Conservation (phyloP, 2,888 invertebrate genomes). For the Torymus auratus region DNA sequence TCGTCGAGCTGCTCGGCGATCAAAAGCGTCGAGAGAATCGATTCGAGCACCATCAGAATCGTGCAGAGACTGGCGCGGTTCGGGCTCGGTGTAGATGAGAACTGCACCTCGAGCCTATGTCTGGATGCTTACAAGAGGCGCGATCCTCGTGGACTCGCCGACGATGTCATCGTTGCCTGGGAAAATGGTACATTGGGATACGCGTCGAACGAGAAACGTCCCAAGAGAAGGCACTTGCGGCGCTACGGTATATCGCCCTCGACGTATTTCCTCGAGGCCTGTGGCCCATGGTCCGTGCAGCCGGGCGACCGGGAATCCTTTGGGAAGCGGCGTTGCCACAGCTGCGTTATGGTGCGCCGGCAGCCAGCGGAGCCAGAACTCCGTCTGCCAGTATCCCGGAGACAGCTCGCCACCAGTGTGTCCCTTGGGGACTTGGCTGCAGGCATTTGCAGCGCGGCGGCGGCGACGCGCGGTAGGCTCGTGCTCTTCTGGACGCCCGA, state of each 20-base stretch:
- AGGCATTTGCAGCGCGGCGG: not conserved
- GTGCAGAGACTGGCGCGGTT: constrained; percentile 73
- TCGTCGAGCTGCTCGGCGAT: too few species aligned
- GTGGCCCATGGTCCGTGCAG: constrained; percentile 78
- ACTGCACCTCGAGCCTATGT: constrained; percentile 75
- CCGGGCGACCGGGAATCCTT: constrained; percentile 76
- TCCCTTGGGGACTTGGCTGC: constrained; percentile 72
- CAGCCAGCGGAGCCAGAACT: constrained; percentile 75
- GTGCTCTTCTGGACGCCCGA: constrained; percentile 80
- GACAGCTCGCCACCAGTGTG: constrained; percentile 76
- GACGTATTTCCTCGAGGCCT: constrained; percentile 77
- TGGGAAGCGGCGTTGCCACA: constrained; percentile 76
- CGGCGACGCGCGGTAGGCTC: constrained; percentile 68
- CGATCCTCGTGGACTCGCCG: constrained; percentile 61
- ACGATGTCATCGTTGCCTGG: constrained; percentile 68
- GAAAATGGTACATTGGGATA: constrained; percentile 56
- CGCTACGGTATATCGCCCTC: constrained; percentile 77
- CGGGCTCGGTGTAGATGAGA: constrained; percentile 77
- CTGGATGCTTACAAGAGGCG: not conserved
- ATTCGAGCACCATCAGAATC: constrained; percentile 7
- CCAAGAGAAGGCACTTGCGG: constrained; percentile 70
- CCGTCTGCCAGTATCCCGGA: constrained; percentile 75
- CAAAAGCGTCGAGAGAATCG: too few species aligned
- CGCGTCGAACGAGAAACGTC: too few species aligned
- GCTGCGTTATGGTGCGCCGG: constrained; percentile 74